phyloP scores from a whole-genome alignment of 2,113 vertebrate species.

The Columbina picui region DNA sequence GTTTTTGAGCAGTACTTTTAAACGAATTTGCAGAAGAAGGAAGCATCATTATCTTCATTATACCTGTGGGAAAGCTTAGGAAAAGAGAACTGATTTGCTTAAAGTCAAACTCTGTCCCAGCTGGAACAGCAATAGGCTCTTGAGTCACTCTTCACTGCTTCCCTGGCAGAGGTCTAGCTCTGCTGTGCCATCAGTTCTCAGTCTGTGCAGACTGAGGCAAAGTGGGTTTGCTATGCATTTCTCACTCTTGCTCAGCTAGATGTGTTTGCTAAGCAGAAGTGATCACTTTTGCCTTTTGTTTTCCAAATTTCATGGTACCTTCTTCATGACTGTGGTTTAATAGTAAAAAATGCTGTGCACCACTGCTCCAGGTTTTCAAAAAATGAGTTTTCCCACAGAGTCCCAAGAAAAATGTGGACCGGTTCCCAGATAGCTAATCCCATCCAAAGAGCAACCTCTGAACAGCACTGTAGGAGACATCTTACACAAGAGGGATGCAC shows the following conservation, averaged over 20 bases:
- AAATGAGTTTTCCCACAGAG: background rate
- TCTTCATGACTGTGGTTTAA: background rate
- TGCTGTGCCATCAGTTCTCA: background rate
- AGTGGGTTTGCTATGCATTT: background rate
- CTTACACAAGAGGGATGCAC: background rate
- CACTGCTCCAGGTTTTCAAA: background rate
- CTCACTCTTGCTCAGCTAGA: background rate
- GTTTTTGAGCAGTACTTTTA: slow-evolving; percentile 11
- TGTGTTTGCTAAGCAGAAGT: slow-evolving; percentile 1
- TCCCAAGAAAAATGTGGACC: background rate
- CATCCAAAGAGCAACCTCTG: background rate
- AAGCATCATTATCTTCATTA: slow-evolving; percentile 46
- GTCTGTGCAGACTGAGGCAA: background rate
- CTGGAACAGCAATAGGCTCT: background rate
- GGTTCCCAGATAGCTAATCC: background rate
- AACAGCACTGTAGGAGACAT: background rate
- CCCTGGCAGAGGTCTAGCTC: slow-evolving; percentile 10
- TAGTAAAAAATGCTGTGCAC: background rate
- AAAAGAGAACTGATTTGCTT: slow-evolving; percentile 33
- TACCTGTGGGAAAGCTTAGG: slow-evolving; percentile 26
- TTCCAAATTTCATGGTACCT: background rate
- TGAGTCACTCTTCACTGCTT: slow-evolving; percentile 25
- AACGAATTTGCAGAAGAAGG: slow-evolving; percentile 22
- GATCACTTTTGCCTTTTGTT: background rate
- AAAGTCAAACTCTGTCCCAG: slow-evolving; percentile 7